These are phyloP conservation scores for Neoascia interrupta DNA, from an alignment of 2,888 invertebrate genomes.

Conservation along the genomic window DNA sequence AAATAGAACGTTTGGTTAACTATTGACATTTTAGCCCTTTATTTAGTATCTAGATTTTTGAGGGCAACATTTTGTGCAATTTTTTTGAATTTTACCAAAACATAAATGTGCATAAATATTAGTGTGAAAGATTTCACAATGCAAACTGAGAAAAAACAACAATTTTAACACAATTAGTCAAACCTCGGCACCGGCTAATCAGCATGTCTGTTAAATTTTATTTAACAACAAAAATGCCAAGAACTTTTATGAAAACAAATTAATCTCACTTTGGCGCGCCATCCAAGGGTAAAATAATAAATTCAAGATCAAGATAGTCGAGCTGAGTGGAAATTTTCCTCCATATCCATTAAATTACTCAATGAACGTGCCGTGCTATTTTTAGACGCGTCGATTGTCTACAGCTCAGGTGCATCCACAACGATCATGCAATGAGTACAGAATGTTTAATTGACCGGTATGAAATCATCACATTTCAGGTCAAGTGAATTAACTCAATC, in stretches of 20 bases:
- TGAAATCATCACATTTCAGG: conserved; percentile 22
- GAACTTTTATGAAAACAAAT: not conserved
- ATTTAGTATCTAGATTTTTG: too few relatives aligned
- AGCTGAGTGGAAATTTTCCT: conserved; percentile 17
- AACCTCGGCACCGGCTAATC: too few relatives aligned
- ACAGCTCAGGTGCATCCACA: conserved; percentile 7
- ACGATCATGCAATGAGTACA: conserved; percentile 40
- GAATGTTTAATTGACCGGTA: conserved; percentile 22
- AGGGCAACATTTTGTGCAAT: too few relatives aligned
- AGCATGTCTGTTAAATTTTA: too few relatives aligned
- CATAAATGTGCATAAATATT: too few relatives aligned
- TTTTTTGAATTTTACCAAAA: too few relatives aligned
- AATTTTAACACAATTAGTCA: too few relatives aligned
- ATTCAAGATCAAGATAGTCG: conserved; percentile 8
- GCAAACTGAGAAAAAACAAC: too few relatives aligned
- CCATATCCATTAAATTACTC: conserved; percentile 14
- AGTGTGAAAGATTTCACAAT: too few relatives aligned
- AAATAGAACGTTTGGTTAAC: too few relatives aligned
- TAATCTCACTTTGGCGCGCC: too few relatives aligned
- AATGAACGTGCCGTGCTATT: conserved; percentile 41
- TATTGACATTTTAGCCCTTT: too few relatives aligned
- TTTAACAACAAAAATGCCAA: not conserved
- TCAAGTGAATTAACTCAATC: not conserved
- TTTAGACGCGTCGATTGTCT: conserved; percentile 9
- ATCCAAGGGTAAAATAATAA: conserved; percentile 12